phyloP scores from a whole-genome alignment of 2,888 invertebrate species.

The Caenorhabditis sp. region DNA sequence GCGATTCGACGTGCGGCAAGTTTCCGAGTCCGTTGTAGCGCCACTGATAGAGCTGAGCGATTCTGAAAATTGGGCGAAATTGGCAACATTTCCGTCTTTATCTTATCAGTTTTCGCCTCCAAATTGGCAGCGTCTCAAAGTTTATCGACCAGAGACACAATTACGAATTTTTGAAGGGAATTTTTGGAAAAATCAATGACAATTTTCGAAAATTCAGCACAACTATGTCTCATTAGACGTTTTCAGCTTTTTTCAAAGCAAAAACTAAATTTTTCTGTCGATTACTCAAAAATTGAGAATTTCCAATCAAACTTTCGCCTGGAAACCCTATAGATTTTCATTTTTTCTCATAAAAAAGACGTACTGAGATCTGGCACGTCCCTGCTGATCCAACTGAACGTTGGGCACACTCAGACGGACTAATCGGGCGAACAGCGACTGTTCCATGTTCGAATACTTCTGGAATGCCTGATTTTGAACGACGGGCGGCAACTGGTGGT shows the following conservation, averaged over 20 bases:
- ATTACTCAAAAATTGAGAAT: too few species aligned
- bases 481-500: conserved; percentile 98
- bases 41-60: conserved; percentile 82
- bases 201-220: neutral
- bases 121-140: too few species aligned
- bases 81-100: conserved; percentile 43
- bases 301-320: too few species aligned
- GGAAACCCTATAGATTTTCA: neutral
- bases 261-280: too few species aligned
- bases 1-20: conserved; percentile 88
- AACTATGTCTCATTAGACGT: too few species aligned
- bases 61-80: conserved; percentile 74
- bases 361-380: conserved; percentile 90
- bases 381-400: conserved; percentile 96
- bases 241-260: too few species aligned
- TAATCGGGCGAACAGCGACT: conserved; percentile 95
- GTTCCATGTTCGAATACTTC: conserved; percentile 99
- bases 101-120: neutral
- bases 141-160: neutral
- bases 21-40: conserved; percentile 86
- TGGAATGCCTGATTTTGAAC: conserved; percentile 99
- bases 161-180: neutral
- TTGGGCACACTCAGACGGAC: conserved; percentile 96
- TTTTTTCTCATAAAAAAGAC: conserved; percentile 27
- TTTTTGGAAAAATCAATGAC: too few species aligned